A percentile compares a stretch with the other conserved stretches of the same genome.
phyloP scores from a whole-genome alignment of 2,113 vertebrate species.

The Lophura nycthemera region DNA sequence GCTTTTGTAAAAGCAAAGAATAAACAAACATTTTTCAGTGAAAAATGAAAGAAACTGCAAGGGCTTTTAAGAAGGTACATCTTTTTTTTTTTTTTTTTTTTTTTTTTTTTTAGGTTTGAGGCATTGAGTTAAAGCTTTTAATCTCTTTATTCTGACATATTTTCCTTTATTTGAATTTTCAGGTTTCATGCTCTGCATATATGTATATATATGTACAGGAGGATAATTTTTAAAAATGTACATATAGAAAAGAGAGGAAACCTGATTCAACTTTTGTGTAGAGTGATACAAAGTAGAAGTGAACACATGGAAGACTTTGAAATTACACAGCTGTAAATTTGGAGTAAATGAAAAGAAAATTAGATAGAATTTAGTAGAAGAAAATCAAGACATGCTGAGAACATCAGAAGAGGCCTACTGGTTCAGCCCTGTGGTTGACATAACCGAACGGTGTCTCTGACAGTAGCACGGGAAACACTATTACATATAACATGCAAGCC shows the following conservation, averaged over 20 bases:
- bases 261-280: background rate
- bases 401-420: background rate
- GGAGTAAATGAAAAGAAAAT: background rate
- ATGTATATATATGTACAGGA: background rate
- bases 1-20: slow-evolving; percentile 24
- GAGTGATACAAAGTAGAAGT: background rate
- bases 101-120: background rate
- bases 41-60: slow-evolving; percentile 28
- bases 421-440: background rate
- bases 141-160: slow-evolving; percentile 5
- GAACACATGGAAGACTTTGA: background rate
- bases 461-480: fast-evolving
- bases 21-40: slow-evolving; percentile 43
- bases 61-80: background rate
- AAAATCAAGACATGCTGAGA: slow-evolving; percentile 29
- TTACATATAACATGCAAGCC: background rate
- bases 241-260: background rate
- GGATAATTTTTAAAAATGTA: background rate
- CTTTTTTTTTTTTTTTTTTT: background rate
- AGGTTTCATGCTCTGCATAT: background rate
- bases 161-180: slow-evolving; percentile 50
- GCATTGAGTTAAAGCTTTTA: background rate
- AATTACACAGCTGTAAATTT: background rate
- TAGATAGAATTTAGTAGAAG: background rate
- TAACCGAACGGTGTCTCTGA: background rate